These are phyloP conservation scores for Panthera uncia DNA, from an alignment of 2,113 vertebrate species.

Conservation along the genomic window DNA sequence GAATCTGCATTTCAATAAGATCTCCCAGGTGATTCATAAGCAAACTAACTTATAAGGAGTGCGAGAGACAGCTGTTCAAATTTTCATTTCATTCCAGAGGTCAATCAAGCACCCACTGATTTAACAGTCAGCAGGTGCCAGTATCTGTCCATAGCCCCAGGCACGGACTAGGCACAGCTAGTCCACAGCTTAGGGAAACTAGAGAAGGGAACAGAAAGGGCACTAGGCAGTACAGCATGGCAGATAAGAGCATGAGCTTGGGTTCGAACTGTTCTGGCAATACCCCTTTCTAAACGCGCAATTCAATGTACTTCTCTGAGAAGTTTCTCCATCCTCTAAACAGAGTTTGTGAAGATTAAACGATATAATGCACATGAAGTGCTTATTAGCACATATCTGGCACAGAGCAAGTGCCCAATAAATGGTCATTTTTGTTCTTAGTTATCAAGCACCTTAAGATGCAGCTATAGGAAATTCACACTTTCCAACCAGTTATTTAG, in stretches of 20 bases:
- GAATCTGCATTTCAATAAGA: background rate
- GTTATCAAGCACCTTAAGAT: background rate
- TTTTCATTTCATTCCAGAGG: background rate
- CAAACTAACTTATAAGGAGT: background rate
- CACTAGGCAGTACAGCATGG: rapidly evolving
- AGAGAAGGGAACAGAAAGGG: no score
- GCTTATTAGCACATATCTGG: background rate
- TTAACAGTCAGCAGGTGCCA: background rate
- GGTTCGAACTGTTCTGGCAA: background rate
- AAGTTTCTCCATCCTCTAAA: background rate
- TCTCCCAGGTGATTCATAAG: background rate
- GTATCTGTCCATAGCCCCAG: background rate
- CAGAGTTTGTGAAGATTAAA: background rate
- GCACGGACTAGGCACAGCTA: background rate
- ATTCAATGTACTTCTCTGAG: background rate
- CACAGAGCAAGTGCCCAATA: background rate
- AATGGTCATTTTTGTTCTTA: background rate
- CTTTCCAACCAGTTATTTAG: background rate
- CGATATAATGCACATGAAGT: background rate
- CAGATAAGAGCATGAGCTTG: background rate
- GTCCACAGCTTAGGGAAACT: background rate
- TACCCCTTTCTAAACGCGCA: background rate
- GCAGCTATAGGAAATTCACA: background rate
- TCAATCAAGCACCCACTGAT: background rate
- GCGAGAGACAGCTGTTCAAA: background rate